These are phyloP conservation scores for Luffia ferchaultella DNA, from an alignment of 2,888 invertebrate genomes.

Conservation along the genomic window DNA sequence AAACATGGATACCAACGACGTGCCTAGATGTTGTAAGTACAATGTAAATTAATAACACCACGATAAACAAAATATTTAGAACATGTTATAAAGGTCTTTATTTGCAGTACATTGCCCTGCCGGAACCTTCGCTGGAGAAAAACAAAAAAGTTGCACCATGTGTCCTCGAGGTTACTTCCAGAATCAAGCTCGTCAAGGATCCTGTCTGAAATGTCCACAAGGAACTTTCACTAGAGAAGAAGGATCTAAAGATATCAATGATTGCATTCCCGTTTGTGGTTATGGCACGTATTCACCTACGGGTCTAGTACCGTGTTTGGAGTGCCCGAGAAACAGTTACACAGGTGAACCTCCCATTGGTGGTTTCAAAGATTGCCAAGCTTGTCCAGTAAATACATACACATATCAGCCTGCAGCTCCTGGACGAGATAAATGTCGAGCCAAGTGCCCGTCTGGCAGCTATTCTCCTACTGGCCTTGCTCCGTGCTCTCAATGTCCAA, in stretches of 20 bases:
- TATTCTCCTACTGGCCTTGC: conserved; percentile 94
- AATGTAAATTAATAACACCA: not conserved
- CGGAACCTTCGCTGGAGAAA: conserved; percentile 91
- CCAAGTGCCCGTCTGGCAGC: conserved; percentile 88
- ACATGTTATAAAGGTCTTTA: conserved; percentile 5
- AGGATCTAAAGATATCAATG: conserved; percentile 85
- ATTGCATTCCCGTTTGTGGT: conserved; percentile 94
- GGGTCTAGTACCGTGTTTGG: conserved; percentile 91
- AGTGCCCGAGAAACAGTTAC: conserved; percentile 93
- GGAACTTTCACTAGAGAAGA: conserved; percentile 93
- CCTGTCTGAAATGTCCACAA: conserved; percentile 88
- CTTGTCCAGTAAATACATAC: conserved; percentile 88
- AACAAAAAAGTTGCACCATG: conserved; percentile 89
- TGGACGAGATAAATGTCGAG: conserved; percentile 81
- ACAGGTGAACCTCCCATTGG: conserved; percentile 87
- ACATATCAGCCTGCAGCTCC: conserved; percentile 93
- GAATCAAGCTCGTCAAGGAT: conserved; percentile 88
- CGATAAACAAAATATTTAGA: not conserved
- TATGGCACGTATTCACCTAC: conserved; percentile 96
- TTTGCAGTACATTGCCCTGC: conserved; percentile 93
- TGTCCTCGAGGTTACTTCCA: conserved; percentile 95
- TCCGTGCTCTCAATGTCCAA: conserved; percentile 92
- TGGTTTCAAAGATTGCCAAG: conserved; percentile 93
- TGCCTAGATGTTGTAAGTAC: conserved; percentile 88
- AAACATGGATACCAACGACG: conserved; percentile 91